A percentile compares a stretch with the other conserved stretches of the same genome.
Conservation (phyloP, 2,888 invertebrate species). For the Icerya purchasi region DNA sequence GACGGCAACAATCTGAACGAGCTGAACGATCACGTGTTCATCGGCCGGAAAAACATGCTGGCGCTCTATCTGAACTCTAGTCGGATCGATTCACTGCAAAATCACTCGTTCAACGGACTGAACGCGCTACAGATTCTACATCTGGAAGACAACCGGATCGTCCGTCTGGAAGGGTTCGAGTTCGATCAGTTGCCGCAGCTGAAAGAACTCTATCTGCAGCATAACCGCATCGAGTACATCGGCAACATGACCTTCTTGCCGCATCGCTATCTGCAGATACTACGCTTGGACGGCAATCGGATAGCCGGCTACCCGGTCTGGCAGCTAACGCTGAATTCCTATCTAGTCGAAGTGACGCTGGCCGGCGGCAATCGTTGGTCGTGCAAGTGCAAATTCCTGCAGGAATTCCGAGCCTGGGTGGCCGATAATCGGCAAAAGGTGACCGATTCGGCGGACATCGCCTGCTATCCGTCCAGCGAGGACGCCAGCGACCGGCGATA, state of each 20-base stretch:
- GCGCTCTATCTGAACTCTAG: constrained; percentile 68
- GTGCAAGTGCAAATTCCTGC: constrained; percentile 72
- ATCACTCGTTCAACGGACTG: constrained; percentile 73
- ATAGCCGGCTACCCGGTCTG: constrained; percentile 59
- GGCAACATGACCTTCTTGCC: constrained; percentile 59
- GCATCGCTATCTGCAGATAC: constrained; percentile 51
- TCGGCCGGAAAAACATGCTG: constrained; percentile 71
- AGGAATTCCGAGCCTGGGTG: constrained; percentile 62
- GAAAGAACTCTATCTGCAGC: constrained; percentile 63
- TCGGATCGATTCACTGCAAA: constrained; percentile 62
- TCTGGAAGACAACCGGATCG: constrained; percentile 63
- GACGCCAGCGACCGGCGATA: constrained; percentile 27
- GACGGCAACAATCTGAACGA: constrained; percentile 74
- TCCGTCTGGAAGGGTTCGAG: constrained; percentile 57
- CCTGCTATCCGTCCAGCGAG: constrained; percentile 29
- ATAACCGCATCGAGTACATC: constrained; percentile 58
- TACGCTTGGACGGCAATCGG: constrained; percentile 66
- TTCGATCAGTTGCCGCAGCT: constrained; percentile 60
- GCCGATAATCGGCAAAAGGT: constrained; percentile 59
- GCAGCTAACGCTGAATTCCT: constrained; percentile 35
- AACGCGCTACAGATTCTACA: constrained; percentile 57
- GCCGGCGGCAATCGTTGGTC: constrained; percentile 73
- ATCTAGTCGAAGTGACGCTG: constrained; percentile 44
- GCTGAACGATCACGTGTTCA: constrained; percentile 67
- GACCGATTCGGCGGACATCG: constrained; percentile 50